Evolutionary conservation across 2,113 vertebrate genomes (phyloP).

Genomic region (Zapus hudsonius): DNA sequence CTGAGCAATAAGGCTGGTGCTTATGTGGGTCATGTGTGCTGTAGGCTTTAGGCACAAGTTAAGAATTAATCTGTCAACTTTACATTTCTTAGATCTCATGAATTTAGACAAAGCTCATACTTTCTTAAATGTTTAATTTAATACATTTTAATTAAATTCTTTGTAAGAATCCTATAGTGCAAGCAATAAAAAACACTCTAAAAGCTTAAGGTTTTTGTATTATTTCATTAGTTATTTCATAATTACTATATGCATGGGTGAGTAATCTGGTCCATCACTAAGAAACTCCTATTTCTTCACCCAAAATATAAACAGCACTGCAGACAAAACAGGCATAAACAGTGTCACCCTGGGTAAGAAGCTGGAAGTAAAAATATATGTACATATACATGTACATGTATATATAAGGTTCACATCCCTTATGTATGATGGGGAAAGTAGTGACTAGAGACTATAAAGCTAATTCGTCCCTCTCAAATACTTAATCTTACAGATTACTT

Average conservation of each 20-base stretch:
- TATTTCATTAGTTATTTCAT: constrained; percentile 11
- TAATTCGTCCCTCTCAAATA: constrained; percentile 79
- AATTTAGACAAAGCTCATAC: constrained; percentile 63
- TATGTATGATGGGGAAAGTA: constrained; percentile 80
- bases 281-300: constrained; percentile 79
- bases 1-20: constrained; percentile 59
- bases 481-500: constrained; percentile 88
- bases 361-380: constrained; percentile 84
- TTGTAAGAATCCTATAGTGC: constrained; percentile 86
- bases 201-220: constrained; percentile 50
- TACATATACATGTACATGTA: not conserved
- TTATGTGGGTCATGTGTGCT: constrained; percentile 59
- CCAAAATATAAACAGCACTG: constrained; percentile 83
- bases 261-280: constrained; percentile 75
- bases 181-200: constrained; percentile 81
- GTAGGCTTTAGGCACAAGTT: constrained; percentile 79
- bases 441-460: constrained; percentile 81
- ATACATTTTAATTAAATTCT: constrained; percentile 77
- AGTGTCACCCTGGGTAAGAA: constrained; percentile 91
- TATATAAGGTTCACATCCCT: constrained; percentile 82
- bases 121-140: constrained; percentile 55
- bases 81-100: constrained; percentile 29
- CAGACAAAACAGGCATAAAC: constrained; percentile 92
- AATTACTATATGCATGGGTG: constrained; percentile 74
- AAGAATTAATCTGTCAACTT: constrained; percentile 66